phyloP scores from a whole-genome alignment of 2,797 vertebrate genomes.

The Oceanodroma leucorhoa region DNA sequence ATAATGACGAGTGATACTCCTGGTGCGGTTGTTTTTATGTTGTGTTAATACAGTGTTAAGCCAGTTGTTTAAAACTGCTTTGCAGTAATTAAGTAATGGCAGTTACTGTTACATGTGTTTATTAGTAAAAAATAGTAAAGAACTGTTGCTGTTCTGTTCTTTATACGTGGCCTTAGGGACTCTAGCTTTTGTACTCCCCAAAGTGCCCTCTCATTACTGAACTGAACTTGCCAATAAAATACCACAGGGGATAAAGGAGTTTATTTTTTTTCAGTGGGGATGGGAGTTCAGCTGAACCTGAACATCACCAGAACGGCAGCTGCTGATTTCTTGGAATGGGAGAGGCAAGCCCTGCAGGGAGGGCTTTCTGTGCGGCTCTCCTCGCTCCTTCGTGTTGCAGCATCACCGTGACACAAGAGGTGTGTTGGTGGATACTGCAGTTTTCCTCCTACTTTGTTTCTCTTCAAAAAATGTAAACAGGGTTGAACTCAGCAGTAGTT shows the following conservation, averaged over 20 bases:
- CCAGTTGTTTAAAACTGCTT: slow-evolving; percentile 65
- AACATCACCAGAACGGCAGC: background rate
- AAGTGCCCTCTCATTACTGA: slow-evolving; percentile 32
- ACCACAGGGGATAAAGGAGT: background rate
- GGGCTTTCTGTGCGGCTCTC: background rate
- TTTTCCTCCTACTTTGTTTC: background rate
- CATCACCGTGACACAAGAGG: rapidly evolving
- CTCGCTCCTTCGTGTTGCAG: rapidly evolving
- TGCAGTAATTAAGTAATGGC: slow-evolving; percentile 59
- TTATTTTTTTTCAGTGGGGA: background rate
- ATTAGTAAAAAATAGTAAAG: slow-evolving; percentile 52
- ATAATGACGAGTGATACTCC: slow-evolving; percentile 18
- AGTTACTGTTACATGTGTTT: slow-evolving; percentile 50
- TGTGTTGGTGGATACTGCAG: background rate
- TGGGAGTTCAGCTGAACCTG: slow-evolving; percentile 13
- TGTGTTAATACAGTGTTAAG: slow-evolving; percentile 66
- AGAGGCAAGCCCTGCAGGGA: background rate
- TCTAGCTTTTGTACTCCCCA: slow-evolving; percentile 35
- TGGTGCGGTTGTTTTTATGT: slow-evolving; percentile 50
- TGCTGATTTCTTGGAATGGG: background rate
- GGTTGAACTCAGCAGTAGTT: background rate
- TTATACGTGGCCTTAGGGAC: slow-evolving; percentile 21
- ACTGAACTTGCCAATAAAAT: slow-evolving; percentile 37
- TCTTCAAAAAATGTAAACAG: background rate
- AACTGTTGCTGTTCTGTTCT: slow-evolving; percentile 31